Evolutionary conservation across 2,797 vertebrate genomes (phyloP), one percentile per base, ranked within the genome.

Genomic region (Bovichtus variegatus): DNA sequence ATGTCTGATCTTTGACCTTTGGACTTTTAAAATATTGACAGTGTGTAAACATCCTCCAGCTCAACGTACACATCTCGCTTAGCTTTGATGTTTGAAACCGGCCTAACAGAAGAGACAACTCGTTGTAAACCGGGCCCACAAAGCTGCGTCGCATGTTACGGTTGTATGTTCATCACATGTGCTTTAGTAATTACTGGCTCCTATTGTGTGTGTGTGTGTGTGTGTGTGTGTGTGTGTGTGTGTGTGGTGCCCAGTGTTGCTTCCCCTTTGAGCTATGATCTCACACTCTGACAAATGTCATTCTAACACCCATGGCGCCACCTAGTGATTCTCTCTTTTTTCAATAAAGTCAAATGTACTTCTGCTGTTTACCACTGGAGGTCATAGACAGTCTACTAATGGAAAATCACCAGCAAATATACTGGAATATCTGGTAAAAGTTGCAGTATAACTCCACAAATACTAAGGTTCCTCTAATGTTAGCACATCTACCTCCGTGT

Each of bases 1-100:
- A 59, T 19, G 68, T 74, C 61, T 61, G 66, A 83, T 68, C 72
- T 79, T 60, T 84, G 73, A 86, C 67, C 83, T 85, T 71, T 84
- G 73, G 71, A 88, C 87, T 80, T 77, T 65, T n/a, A 36, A 65
- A 66, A 46, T 82, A 66, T 64, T 86, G 86, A 87, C 78, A 58
- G 36, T 50, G 74, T 68, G 84, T 76, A 72, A 86, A 85, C 69
- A 71, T 31, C 60, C 61, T 60, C 11, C 23, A 21, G 59, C 16
- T 4, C 2, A 0, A 10, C 0, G 0, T 31, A 15, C 27, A 6
- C 5, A 1, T 21, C 49, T 27, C 15, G 16, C 43, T 38, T 44
- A 43, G 12, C 60, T 75, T 73, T 71, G 69, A 78, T 71, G 60
- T 58, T 71, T 75, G 23, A 66, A 59, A 38, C 27, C 16, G 29